Evolutionary conservation across 2,113 vertebrate species (phyloP).

Genomic region (Gallinago media): DNA sequence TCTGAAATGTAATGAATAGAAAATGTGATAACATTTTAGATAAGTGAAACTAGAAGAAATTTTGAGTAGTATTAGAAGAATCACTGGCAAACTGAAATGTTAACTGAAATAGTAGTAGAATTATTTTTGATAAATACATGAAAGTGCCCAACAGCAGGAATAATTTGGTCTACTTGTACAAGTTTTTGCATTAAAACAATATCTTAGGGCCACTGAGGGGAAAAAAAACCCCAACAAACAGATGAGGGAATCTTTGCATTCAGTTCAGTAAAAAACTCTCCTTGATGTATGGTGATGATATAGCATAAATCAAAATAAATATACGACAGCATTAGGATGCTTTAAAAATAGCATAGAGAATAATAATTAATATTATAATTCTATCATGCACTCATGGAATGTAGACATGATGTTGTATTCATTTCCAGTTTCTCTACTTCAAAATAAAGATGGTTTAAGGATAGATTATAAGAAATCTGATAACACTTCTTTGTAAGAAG

Average conservation of each 20-base stretch:
- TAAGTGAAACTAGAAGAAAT: not conserved
- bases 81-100: not conserved
- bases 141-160: not conserved
- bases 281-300: not conserved
- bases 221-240: not conserved
- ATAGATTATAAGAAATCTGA: not conserved
- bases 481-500: not conserved
- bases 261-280: not conserved
- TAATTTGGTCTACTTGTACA: not conserved
- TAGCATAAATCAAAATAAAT: not conserved
- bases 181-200: not conserved
- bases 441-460: not conserved
- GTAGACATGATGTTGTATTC: not conserved
- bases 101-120: not conserved
- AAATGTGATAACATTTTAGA: not conserved
- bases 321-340: rapidly evolving
- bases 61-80: not conserved
- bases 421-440: not conserved
- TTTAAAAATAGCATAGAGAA: not conserved
- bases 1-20: not conserved
- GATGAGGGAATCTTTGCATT: not conserved
- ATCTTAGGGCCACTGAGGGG: not conserved
- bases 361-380: not conserved
- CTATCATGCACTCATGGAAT: rapidly evolving
- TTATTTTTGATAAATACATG: not conserved